phyloP scores from a whole-genome alignment of 30 jellyfish, hydroid and myxozoan genomes.

The Aurelia coerulea region DNA sequence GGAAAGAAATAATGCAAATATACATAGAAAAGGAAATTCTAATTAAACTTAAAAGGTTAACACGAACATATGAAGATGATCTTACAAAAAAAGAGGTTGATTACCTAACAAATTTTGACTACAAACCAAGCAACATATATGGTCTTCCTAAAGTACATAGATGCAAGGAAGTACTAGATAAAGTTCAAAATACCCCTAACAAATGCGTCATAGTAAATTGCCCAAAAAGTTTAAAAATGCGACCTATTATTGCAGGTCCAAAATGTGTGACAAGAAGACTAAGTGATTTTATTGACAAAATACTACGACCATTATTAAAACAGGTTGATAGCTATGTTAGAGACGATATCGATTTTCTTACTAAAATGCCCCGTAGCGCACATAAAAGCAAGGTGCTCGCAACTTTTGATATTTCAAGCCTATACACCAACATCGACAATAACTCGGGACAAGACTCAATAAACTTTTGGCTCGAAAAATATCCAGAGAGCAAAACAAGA shows the following conservation, averaged over 20 bases:
- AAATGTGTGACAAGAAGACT: slow-evolving; percentile 16
- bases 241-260: slow-evolving; percentile 28
- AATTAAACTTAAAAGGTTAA: slow-evolving; percentile 3
- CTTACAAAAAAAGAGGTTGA: slow-evolving; percentile 14
- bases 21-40: slow-evolving; percentile 16
- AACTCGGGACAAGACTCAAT: slow-evolving; percentile 29
- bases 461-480: slow-evolving; percentile 7
- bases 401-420: slow-evolving; percentile 13
- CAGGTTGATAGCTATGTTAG: no score
- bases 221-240: slow-evolving; percentile 29
- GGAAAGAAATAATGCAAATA: background rate
- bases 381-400: background rate
- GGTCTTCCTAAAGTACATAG: slow-evolving; percentile 23
- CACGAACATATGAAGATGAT: background rate
- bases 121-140: background rate
- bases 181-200: slow-evolving; percentile 1
- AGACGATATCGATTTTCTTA: no score
- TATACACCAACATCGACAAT: slow-evolving; percentile 33
- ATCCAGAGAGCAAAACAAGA: no score
- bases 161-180: slow-evolving; percentile 26
- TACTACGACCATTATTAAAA: no score
- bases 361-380: slow-evolving; percentile 9
- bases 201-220: slow-evolving; percentile 13
- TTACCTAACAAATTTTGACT: slow-evolving; percentile 21
- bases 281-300: background rate